phyloP scores from a whole-genome alignment of 2,888 invertebrate species.

The Pyralis farinalis region DNA sequence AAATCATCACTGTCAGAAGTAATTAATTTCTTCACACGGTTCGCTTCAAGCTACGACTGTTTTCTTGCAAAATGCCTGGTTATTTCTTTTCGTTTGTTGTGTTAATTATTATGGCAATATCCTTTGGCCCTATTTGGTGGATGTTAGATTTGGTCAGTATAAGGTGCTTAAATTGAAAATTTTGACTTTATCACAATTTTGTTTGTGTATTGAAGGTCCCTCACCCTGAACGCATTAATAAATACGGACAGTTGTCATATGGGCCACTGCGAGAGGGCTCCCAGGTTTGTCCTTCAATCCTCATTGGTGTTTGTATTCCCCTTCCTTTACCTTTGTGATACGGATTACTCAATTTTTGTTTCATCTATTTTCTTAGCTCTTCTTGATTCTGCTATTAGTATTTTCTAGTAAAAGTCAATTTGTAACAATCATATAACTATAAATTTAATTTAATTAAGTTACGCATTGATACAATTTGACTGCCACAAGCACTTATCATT shows the following conservation, averaged over 20 bases:
- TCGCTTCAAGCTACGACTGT: constrained; percentile 47
- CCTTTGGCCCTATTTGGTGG: constrained; percentile 55
- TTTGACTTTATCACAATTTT: constrained; percentile 65
- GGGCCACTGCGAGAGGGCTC: constrained; percentile 85
- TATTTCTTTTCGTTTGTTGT: constrained; percentile 30
- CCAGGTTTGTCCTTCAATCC: constrained; percentile 81
- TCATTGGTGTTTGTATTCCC: constrained; percentile 78
- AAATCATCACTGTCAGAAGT: constrained; percentile 28
- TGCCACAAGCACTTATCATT: constrained; percentile 50
- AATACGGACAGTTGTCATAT: constrained; percentile 84
- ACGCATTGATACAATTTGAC: constrained; percentile 55
- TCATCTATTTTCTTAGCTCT: constrained; percentile 36
- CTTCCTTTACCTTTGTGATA: constrained; percentile 58
- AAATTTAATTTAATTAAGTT: constrained; percentile 18
- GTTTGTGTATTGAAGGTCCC: constrained; percentile 84
- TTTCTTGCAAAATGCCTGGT: constrained; percentile 36
- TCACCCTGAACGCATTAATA: constrained; percentile 82
- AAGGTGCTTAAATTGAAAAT: constrained; percentile 39
- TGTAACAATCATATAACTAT: constrained; percentile 62
- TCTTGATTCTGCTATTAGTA: constrained; percentile 38
- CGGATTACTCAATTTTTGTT: constrained; percentile 39
- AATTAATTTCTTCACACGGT: constrained; percentile 36
- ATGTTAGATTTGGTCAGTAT: constrained; percentile 52
- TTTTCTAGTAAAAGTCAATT: constrained; percentile 35
- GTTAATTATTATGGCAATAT: constrained; percentile 40